A percentile compares a stretch with the other conserved stretches of the same genome.
phyloP scores from a whole-genome alignment of 1,140 invertebrate species.

The Potamilus streckersoni region DNA sequence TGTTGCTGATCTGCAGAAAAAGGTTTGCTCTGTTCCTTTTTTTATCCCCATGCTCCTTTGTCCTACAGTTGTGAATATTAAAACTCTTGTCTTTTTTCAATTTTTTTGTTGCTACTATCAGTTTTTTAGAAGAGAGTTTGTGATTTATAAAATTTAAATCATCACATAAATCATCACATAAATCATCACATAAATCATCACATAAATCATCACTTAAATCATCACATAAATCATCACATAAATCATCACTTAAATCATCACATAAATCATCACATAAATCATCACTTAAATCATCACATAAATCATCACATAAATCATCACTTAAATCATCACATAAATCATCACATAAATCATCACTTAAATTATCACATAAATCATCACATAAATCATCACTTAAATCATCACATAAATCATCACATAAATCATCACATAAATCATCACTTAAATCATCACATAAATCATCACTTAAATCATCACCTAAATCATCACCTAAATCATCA shows the following conservation, averaged over 20 bases:
- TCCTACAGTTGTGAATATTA: neutral
- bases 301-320: neutral
- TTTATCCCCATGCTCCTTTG: too few relatives aligned
- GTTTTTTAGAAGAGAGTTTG: neutral
- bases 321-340: too few relatives aligned
- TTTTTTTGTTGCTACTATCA: neutral
- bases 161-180: neutral
- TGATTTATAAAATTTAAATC: neutral
- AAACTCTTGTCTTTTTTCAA: neutral
- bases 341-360: neutral
- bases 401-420: neutral
- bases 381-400: neutral
- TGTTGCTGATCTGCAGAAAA: slow-evolving; percentile 60
- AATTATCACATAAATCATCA: too few relatives aligned
- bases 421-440: too few relatives aligned
- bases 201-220: neutral
- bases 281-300: neutral
- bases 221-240: too few relatives aligned
- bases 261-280: neutral
- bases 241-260: neutral
- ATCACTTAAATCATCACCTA: neutral
- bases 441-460: too few relatives aligned
- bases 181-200: too few relatives aligned
- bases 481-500: too few relatives aligned
- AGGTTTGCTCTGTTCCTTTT: slow-evolving; percentile 39